Percentiles rank a stretch among this genome's conserved stretches.
Evolutionary conservation across 2,113 vertebrate species (phyloP).

Genomic region (Hippocampus comes): DNA sequence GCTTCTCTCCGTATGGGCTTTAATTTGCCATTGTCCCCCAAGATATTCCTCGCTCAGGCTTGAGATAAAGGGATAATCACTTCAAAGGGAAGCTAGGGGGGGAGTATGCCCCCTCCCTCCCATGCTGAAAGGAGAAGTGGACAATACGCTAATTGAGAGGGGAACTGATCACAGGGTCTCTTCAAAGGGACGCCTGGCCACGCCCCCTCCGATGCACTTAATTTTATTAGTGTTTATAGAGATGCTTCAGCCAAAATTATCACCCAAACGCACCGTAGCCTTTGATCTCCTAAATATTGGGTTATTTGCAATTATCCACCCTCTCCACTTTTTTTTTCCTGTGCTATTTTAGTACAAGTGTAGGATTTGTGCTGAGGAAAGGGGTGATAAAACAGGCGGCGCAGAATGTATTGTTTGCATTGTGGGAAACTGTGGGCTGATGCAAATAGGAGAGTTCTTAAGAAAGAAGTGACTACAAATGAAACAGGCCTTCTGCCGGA

Average conservation of each 20-base stretch:
- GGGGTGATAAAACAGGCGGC: slow-evolving; percentile 11
- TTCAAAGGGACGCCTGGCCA: slow-evolving; percentile 84
- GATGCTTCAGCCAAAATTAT: slow-evolving; percentile 74
- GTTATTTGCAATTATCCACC: slow-evolving; percentile 68
- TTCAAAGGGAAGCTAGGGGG: slow-evolving; percentile 87
- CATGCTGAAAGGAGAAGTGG: slow-evolving; percentile 89
- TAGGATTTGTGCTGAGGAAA: slow-evolving; percentile 40
- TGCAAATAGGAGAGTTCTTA: slow-evolving; percentile 41
- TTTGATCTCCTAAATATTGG: slow-evolving; percentile 70
- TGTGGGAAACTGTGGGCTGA: slow-evolving; percentile 31
- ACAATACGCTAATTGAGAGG: slow-evolving; percentile 97
- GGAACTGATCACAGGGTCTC: slow-evolving; percentile 92
- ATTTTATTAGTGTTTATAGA: slow-evolving; percentile 96
- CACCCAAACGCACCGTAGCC: slow-evolving; percentile 63
- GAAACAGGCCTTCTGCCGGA: slow-evolving; percentile 26
- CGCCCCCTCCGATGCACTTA: slow-evolving; percentile 86
- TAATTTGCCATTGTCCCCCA: slow-evolving; percentile 87
- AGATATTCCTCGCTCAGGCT: slow-evolving; percentile 90
- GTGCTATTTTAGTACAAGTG: slow-evolving; percentile 44
- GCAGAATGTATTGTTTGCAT: slow-evolving; percentile 42
- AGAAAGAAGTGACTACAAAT: slow-evolving; percentile 16
- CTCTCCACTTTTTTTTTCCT: slow-evolving; percentile 41
- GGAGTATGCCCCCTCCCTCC: slow-evolving; percentile 91
- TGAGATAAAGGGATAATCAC: slow-evolving; percentile 99
- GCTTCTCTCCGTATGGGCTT: slow-evolving; percentile 80